Evolutionary conservation across 1,140 invertebrate genomes (phyloP), one percentile per base, ranked within the genome.

Genomic region (Philotrypesis tridentata): DNA sequence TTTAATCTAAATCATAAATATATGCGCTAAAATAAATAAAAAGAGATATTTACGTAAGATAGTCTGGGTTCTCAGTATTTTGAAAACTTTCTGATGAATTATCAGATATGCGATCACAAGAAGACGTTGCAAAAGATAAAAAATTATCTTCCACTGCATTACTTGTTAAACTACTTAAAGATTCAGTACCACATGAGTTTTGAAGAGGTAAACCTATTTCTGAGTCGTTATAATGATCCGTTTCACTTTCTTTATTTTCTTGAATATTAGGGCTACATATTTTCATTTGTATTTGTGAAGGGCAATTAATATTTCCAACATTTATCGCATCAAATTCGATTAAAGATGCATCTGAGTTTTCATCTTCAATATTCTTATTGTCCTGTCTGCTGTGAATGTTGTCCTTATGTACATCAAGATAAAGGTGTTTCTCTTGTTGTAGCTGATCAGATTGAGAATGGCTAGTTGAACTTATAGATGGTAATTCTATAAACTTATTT

Each of bases 31-130:
- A 31, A 61, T 63, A 74, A 70, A 74, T 67, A 74, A 84, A 76
- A 79, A 73, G 83, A 27, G 68, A 12, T 25, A 92, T 92, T 93
- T 86, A 94, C 93, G 90, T 92, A 86, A 93, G 88, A 85, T 93
- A 94, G 85, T 93, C 92, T 55, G 92, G 92, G 86, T 91, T 92
- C 31, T 92, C 91, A 1, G 88, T 87, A n/a, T 78, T 68, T 40
- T 83, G 84, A 72, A 82, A 84, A 33, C 76, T 86, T 65, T 75
- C 85, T 48, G 81, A 61, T 12, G 73, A 67, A 23, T 85, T 60
- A 55, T 85, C 63, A 40, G 63, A 83, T 55, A 80, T 78, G 29
- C 27, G 31, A 63, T 70, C 61, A 31, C 65, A 84, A 63, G 76
- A 75, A 11, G 85, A 60, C 11, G 80, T 82, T 11, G 74, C 48